Evolutionary conservation across 2,888 invertebrate species (phyloP).

Genomic region (Lamellibrachia satsuma): DNA sequence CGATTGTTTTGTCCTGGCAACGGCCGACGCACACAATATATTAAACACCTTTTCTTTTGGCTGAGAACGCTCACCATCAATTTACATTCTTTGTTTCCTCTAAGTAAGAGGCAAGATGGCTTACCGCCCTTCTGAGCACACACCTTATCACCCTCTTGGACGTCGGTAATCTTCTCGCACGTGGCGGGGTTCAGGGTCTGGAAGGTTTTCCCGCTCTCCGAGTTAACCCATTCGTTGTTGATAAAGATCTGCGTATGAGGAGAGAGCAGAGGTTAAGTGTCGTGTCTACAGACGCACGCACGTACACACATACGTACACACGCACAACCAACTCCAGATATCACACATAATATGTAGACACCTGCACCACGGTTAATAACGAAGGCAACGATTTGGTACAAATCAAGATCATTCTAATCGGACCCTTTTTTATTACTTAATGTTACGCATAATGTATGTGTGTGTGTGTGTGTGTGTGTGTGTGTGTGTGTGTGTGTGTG

Average conservation of each 20-base stretch:
- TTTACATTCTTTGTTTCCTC: background rate
- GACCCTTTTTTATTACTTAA: too few species aligned
- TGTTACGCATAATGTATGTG: too few species aligned
- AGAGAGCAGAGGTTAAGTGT: background rate
- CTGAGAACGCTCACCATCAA: too few species aligned
- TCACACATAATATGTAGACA: too few species aligned
- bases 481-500: background rate
- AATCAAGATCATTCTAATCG: too few species aligned
- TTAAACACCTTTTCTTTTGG: too few species aligned
- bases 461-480: background rate
- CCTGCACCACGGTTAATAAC: too few species aligned
- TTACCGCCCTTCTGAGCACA: constrained; percentile 91
- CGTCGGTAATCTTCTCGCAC: constrained; percentile 57
- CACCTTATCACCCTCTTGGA: constrained; percentile 63
- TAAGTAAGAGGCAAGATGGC: constrained; percentile 71
- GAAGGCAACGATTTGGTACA: too few species aligned
- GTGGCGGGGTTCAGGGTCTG: constrained; percentile 84
- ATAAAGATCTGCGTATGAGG: constrained; percentile 77
- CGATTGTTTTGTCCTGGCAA: too few species aligned
- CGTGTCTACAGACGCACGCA: too few species aligned
- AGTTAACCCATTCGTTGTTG: constrained; percentile 94
- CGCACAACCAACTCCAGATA: too few species aligned
- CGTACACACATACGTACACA: background rate
- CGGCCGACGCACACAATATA: constrained; percentile 57
- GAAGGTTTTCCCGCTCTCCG: constrained; percentile 86